Percentiles rank a stretch among this genome's conserved stretches.
Conservation (phyloP, 2,888 invertebrate species). For the Nemapogon koenigi region DNA sequence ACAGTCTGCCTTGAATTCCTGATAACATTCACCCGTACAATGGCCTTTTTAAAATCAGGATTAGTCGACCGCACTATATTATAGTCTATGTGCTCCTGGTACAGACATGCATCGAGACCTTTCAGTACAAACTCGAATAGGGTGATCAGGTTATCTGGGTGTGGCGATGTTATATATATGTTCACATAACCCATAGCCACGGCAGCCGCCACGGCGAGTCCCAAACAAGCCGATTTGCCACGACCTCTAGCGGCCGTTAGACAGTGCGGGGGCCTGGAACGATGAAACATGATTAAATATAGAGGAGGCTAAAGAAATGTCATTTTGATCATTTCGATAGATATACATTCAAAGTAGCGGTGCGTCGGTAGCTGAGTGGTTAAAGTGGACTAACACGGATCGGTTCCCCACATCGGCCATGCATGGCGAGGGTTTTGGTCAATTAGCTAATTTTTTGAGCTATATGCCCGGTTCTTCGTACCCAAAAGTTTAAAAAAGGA, state of each 20-base stretch:
- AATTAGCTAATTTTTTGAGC: too few relatives aligned
- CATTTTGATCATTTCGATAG: neutral
- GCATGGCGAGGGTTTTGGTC: too few relatives aligned
- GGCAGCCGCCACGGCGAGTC: slow-evolving; percentile 88
- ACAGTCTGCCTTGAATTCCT: slow-evolving; percentile 92
- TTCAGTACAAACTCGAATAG: slow-evolving; percentile 97
- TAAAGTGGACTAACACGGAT: too few relatives aligned
- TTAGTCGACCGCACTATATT: slow-evolving; percentile 93
- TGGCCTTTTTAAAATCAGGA: slow-evolving; percentile 95
- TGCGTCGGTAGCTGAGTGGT: neutral
- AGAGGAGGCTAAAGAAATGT: neutral
- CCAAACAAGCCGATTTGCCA: slow-evolving; percentile 97
- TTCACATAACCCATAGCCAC: slow-evolving; percentile 88
- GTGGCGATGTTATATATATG: slow-evolving; percentile 96
- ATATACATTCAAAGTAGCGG: neutral
- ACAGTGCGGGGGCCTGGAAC: slow-evolving; percentile 84
- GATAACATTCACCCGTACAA: slow-evolving; percentile 90
- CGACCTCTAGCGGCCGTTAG: slow-evolving; percentile 96
- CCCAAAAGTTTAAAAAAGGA: too few relatives aligned
- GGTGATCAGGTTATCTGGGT: slow-evolving; percentile 97
- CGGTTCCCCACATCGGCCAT: too few relatives aligned
- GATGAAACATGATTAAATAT: neutral
- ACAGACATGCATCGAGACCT: slow-evolving; percentile 92
- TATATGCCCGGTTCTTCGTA: too few relatives aligned
- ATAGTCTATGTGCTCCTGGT: slow-evolving; percentile 96